These are phyloP conservation scores for Cuniculus paca DNA, from an alignment of 2,797 vertebrate species.

Conservation along the genomic window DNA sequence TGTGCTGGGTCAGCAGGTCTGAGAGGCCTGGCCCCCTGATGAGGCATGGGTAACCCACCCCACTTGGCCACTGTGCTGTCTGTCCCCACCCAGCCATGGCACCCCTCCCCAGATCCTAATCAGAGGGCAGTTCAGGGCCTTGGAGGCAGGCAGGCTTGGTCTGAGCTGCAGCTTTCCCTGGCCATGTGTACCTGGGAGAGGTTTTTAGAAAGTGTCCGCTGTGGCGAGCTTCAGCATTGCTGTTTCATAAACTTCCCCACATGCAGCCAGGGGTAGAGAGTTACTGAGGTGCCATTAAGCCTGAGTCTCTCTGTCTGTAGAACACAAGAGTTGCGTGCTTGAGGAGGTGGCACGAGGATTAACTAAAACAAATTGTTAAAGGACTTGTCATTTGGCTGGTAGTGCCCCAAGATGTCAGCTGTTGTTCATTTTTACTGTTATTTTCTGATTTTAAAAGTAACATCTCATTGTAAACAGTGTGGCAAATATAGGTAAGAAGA, in stretches of 20 bases:
- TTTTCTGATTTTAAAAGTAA: background rate
- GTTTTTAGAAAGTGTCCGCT: background rate
- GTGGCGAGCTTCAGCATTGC: background rate
- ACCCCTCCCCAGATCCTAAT: background rate
- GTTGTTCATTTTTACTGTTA: background rate
- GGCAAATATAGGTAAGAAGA: background rate
- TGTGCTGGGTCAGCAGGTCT: background rate
- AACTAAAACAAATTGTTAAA: background rate
- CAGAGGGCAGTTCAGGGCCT: background rate
- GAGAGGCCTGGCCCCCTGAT: rapidly evolving
- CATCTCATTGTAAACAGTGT: background rate
- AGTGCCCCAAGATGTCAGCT: background rate
- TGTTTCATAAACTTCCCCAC: background rate
- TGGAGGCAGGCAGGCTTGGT: background rate
- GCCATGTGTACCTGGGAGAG: background rate
- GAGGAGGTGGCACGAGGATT: background rate
- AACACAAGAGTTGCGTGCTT: background rate
- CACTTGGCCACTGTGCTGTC: background rate
- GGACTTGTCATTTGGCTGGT: background rate
- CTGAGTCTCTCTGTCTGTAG: background rate
- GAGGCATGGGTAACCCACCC: no score
- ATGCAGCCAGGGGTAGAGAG: background rate
- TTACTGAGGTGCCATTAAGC: background rate
- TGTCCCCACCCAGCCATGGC: background rate
- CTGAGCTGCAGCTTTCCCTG: background rate